phyloP scores from a whole-genome alignment of 2,888 invertebrate species.

The Argyresthia goedartella region DNA sequence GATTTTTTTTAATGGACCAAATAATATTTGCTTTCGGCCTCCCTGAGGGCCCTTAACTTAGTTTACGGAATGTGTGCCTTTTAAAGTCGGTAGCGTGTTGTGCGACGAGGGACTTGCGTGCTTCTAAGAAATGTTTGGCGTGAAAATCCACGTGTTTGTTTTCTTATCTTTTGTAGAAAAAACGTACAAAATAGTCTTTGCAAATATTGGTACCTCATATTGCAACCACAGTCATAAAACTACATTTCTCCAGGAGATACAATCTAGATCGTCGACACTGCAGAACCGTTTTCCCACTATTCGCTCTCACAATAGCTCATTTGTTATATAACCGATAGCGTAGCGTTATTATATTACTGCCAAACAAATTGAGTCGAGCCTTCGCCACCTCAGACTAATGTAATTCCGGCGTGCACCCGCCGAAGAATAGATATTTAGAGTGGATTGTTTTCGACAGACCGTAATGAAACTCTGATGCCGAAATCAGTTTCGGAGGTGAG shows the following conservation, averaged over 20 bases:
- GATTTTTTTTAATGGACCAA: constrained; percentile 67
- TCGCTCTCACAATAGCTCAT: constrained; percentile 66
- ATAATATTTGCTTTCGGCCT: constrained; percentile 47
- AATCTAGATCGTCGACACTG: no score
- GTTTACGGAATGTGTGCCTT: constrained; percentile 15
- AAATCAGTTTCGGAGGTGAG: constrained; percentile 67
- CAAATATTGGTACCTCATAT: no score
- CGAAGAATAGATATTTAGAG: constrained; percentile 72
- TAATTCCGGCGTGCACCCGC: constrained; percentile 65
- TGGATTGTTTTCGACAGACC: constrained; percentile 72
- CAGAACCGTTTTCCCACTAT: constrained; percentile 45
- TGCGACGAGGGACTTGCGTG: constrained; percentile 23
- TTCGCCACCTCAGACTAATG: constrained; percentile 72
- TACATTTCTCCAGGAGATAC: no score
- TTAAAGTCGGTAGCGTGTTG: constrained; percentile 31
- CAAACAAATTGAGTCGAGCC: constrained; percentile 71
- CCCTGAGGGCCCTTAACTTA: constrained; percentile 29
- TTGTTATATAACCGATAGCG: constrained; percentile 69
- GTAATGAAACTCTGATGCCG: constrained; percentile 70
- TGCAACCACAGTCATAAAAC: no score
- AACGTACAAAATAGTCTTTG: no score
- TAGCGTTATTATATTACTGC: constrained; percentile 67
- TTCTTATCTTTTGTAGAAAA: no score
- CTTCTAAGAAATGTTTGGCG: no score
- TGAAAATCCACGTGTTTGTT: no score